Percentiles rank a stretch among this genome's conserved stretches.
These are phyloP conservation scores for Dolichopus griseipennis DNA, from an alignment of 2,888 invertebrate genomes.

Conservation along the genomic window DNA sequence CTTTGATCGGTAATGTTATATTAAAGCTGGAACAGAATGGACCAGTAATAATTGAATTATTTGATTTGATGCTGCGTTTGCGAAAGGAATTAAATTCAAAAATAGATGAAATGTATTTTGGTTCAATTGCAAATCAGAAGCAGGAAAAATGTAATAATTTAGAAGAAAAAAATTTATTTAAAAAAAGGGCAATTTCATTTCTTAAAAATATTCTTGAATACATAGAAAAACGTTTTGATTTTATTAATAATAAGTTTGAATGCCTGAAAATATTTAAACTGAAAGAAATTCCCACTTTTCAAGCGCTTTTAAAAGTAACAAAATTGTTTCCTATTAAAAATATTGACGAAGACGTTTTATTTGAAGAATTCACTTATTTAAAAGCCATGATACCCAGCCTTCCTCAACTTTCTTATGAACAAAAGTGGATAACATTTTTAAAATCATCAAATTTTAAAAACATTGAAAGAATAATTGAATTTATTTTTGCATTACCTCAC, in stretches of 20 bases:
- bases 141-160: conserved; percentile 5
- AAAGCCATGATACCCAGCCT: too few species aligned
- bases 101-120: neutral
- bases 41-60: conserved; percentile 14
- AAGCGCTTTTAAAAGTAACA: conserved; percentile 2
- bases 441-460: too few species aligned
- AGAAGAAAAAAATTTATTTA: conserved; percentile 7
- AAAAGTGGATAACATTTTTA: too few species aligned
- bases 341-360: conserved; percentile 2
- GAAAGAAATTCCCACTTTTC: conserved; percentile 7
- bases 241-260: conserved; percentile 3
- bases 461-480: too few species aligned
- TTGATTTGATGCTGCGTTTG: conserved; percentile 8
- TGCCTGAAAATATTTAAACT: conserved; percentile 1
- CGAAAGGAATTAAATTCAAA: conserved; percentile 9
- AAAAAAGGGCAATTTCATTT: conserved; percentile 7
- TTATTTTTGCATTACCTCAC: too few species aligned
- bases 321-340: conserved; percentile 8
- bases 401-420: too few species aligned
- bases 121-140: neutral
- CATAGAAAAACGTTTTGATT: conserved; percentile 9
- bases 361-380: conserved; percentile 2
- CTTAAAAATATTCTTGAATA: conserved; percentile 1
- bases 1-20: conserved; percentile 13
- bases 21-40: conserved; percentile 13